Conservation (phyloP, 2,888 invertebrate genomes). For the Tetramorium bicarinatum region DNA sequence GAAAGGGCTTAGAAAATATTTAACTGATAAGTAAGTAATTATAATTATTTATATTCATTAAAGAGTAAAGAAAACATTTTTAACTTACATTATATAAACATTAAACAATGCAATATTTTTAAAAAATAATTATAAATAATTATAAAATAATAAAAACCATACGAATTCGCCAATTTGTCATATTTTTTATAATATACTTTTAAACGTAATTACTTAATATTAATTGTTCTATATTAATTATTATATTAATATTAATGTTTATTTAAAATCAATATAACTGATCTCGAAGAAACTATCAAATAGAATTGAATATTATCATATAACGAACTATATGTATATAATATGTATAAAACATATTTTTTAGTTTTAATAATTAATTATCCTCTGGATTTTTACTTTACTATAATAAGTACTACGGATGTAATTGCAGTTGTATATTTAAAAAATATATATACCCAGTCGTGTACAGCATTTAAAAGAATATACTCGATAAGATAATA, state of each 20-base stretch:
- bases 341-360: neutral
- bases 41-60: slow-evolving; percentile 18
- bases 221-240: neutral
- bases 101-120: neutral
- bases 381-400: neutral
- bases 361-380: neutral
- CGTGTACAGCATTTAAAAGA: neutral
- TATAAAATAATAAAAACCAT: too few relatives aligned
- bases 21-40: slow-evolving; percentile 70
- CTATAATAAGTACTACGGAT: neutral
- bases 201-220: neutral
- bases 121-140: neutral
- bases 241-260: neutral
- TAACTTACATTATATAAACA: slow-evolving; percentile 7
- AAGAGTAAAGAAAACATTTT: neutral
- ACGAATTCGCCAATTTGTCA: neutral
- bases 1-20: slow-evolving; percentile 82
- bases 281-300: neutral
- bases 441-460: too few relatives aligned
- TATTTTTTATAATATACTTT: neutral
- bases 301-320: neutral
- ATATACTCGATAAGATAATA: neutral
- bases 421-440: neutral
- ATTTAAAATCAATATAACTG: neutral
- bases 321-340: neutral